Percentiles rank a stretch among this genome's conserved stretches.
Conservation (phyloP, 2,113 vertebrate genomes). For the Donacobius atricapilla region DNA sequence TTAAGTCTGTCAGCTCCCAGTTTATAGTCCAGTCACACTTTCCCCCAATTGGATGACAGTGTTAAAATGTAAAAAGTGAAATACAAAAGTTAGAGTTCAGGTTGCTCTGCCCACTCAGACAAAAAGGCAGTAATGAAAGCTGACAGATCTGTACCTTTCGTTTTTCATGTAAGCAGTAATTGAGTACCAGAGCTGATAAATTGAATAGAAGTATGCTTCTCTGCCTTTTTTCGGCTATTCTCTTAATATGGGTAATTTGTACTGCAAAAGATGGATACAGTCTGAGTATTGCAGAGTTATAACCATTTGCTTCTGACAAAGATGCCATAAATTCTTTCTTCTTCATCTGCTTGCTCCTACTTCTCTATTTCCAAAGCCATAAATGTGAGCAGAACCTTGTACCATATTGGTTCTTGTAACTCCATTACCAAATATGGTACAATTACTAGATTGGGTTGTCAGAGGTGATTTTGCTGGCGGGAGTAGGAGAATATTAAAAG, state of each 20-base stretch:
- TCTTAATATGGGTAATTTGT: conserved; percentile 3
- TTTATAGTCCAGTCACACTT: background rate
- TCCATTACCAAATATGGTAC: background rate
- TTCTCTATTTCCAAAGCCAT: background rate
- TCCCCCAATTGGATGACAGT: background rate
- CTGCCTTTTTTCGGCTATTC: background rate
- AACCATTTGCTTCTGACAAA: background rate
- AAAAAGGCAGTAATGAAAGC: background rate
- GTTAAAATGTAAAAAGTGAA: background rate
- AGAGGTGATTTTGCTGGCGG: background rate
- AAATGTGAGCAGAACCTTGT: background rate
- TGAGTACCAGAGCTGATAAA: background rate
- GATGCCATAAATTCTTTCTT: background rate
- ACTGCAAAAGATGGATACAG: background rate
- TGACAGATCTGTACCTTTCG: background rate
- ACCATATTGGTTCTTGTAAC: background rate
- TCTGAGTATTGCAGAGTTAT: background rate
- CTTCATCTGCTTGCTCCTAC: background rate
- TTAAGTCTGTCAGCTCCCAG: background rate
- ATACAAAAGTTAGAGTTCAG: background rate
- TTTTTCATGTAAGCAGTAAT: background rate
- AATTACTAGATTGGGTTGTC: background rate
- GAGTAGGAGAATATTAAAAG: background rate
- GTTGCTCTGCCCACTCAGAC: background rate
- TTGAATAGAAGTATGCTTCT: background rate